Conservation (phyloP, 2,113 vertebrate species). For the Myocastor coypus region DNA sequence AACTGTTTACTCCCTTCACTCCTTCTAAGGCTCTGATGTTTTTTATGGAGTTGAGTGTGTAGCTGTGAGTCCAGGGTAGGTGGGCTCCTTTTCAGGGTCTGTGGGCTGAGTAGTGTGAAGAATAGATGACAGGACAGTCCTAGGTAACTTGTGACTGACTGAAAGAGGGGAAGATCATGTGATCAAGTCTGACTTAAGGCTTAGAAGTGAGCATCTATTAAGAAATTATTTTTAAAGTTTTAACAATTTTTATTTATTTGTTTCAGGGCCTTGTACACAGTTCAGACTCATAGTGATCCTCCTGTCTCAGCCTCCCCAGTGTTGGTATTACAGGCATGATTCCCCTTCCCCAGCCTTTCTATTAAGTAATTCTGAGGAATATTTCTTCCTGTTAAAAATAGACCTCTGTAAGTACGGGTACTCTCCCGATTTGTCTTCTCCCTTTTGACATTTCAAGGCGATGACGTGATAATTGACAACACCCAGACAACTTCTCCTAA, state of each 20-base stretch:
- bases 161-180: not conserved
- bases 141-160: not conserved
- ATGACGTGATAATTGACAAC: not conserved
- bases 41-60: not conserved
- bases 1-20: not conserved
- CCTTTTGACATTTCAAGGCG: not conserved
- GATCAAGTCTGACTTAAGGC: not conserved
- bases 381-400: slow-evolving; percentile 4
- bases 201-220: not conserved
- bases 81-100: not conserved
- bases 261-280: no score
- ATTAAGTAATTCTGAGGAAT: not conserved
- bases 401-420: not conserved
- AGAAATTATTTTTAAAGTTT: not conserved
- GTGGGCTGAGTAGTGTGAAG: not conserved
- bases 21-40: not conserved
- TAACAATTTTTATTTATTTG: no score
- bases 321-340: no score
- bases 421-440: not conserved
- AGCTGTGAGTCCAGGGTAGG: not conserved
- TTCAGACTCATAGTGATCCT: no score
- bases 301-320: no score
- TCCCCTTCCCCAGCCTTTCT: not conserved
- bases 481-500: not conserved
- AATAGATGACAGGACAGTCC: not conserved